A percentile compares a stretch with the other conserved stretches of the same genome.
phyloP scores from a whole-genome alignment of 2,888 invertebrate genomes.

The Hydroisotoma schaefferi region DNA sequence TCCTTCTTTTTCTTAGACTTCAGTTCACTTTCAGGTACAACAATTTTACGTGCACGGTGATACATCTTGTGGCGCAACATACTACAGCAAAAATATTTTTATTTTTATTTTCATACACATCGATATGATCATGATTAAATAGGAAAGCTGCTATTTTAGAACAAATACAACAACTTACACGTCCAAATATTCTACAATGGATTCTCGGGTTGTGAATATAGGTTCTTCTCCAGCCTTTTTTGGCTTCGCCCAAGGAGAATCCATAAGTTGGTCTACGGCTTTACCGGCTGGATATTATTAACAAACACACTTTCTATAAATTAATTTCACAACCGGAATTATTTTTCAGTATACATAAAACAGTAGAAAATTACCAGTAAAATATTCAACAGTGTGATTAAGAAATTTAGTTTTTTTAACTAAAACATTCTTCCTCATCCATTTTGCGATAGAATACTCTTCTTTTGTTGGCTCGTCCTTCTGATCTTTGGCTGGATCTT shows the following conservation, averaged over 20 bases:
- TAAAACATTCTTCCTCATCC: conserved; percentile 88
- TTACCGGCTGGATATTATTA: conserved; percentile 61
- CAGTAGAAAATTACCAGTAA: conserved; percentile 65
- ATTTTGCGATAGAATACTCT: conserved; percentile 89
- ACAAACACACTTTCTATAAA: background rate
- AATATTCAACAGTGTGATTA: conserved; percentile 95
- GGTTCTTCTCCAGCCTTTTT: conserved; percentile 61
- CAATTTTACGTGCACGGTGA: conserved; percentile 87
- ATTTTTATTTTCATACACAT: background rate
- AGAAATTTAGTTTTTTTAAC: conserved; percentile 94
- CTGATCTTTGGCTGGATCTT: conserved; percentile 28
- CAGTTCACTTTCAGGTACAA: conserved; percentile 65
- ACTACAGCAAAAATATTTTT: too few species aligned
- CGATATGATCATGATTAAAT: background rate
- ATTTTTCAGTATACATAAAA: background rate
- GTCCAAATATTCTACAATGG: conserved; percentile 75
- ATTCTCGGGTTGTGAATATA: conserved; percentile 75
- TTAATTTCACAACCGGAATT: background rate
- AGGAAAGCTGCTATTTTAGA: background rate
- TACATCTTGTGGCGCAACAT: conserved; percentile 92
- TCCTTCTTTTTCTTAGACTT: conserved; percentile 56
- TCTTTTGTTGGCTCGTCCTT: conserved; percentile 78
- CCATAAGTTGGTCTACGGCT: conserved; percentile 85
- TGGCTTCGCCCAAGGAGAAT: conserved; percentile 79
- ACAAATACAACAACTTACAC: conserved; percentile 51